phyloP scores from a whole-genome alignment of 2,888 invertebrate species.

The Steromphala cineraria region DNA sequence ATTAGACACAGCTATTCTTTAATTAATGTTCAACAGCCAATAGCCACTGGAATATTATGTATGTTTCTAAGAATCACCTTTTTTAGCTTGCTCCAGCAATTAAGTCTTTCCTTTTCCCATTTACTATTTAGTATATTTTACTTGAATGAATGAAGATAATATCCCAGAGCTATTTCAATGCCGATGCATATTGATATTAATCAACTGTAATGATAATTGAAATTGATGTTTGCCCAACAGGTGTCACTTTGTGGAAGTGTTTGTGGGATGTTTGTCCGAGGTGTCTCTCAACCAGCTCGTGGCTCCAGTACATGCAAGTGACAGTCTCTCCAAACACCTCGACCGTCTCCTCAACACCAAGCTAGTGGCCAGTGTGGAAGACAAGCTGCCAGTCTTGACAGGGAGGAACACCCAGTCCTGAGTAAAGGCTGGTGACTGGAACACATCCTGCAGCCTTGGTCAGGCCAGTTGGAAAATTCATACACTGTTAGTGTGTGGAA shows the following conservation, averaged over 20 bases:
- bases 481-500: background rate
- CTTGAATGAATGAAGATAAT: too few species aligned
- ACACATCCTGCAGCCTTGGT: too few species aligned
- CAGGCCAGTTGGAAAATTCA: too few species aligned
- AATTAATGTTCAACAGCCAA: too few species aligned
- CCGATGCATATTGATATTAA: background rate
- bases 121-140: too few species aligned
- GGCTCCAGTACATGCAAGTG: constrained; percentile 46
- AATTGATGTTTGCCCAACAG: constrained; percentile 31
- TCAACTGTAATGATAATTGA: background rate
- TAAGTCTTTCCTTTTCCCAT: too few species aligned
- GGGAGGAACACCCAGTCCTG: background rate
- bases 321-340: constrained; percentile 57
- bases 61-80: too few species aligned
- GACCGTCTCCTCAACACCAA: constrained; percentile 63
- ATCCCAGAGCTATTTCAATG: too few species aligned
- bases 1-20: too few species aligned
- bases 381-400: constrained; percentile 57
- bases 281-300: constrained; percentile 54
- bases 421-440: background rate
- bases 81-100: too few species aligned
- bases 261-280: constrained; percentile 58
- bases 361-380: constrained; percentile 61
- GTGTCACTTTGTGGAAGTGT: constrained; percentile 66
- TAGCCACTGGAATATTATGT: too few species aligned